Conservation (phyloP, 2,888 invertebrate genomes). For the Hypolimnas misippus region DNA sequence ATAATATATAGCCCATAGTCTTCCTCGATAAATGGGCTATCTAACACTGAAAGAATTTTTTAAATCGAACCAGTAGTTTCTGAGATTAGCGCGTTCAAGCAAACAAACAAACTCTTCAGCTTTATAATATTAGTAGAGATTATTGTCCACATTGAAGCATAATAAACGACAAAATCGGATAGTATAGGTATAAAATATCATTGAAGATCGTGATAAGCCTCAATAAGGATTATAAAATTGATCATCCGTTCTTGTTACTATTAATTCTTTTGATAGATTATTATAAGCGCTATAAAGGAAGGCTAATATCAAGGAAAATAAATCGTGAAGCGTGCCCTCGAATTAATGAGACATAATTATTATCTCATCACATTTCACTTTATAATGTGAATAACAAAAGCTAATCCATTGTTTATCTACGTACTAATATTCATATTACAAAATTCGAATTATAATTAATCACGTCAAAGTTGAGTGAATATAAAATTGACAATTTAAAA, state of each 20-base stretch:
- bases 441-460: too few relatives aligned
- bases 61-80: too few relatives aligned
- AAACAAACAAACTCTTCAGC: too few relatives aligned
- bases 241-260: not conserved
- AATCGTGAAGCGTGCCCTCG: constrained; percentile 32
- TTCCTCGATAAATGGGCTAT: too few relatives aligned
- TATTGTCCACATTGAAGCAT: not conserved
- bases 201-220: not conserved
- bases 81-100: too few relatives aligned
- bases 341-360: constrained; percentile 30
- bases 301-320: constrained; percentile 22
- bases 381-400: constrained; percentile 14
- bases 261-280: constrained; percentile 13
- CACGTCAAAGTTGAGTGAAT: too few relatives aligned
- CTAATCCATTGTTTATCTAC: constrained; percentile 1
- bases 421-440: not conserved
- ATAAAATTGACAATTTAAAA: too few relatives aligned
- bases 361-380: constrained; percentile 21
- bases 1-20: too few relatives aligned
- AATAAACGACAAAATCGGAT: not conserved
- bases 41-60: too few relatives aligned
- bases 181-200: not conserved
- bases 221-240: not conserved
- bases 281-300: constrained; percentile 15
- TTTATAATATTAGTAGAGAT: too few relatives aligned